Percentiles rank a stretch among this genome's conserved stretches.
phyloP scores from a whole-genome alignment of 2,888 invertebrate genomes.

The Sepiola atlantica region DNA sequence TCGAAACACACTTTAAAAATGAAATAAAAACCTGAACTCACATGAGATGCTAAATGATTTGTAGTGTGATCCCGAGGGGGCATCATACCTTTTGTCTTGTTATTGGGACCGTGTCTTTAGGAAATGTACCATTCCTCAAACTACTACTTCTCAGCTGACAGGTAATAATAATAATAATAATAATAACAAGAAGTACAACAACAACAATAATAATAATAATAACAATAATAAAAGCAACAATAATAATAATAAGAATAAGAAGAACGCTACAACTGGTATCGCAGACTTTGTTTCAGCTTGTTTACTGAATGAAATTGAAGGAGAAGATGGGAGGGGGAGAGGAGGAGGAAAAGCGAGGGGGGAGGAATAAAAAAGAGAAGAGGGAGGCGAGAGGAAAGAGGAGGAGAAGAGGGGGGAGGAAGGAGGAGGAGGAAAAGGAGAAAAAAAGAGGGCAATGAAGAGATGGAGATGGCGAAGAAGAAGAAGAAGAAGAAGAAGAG shows the following conservation, averaged over 20 bases:
- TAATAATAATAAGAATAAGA: too few relatives aligned
- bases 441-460: background rate
- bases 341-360: background rate
- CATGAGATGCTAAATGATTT: background rate
- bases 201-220: too few relatives aligned
- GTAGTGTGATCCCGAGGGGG: conserved; percentile 1
- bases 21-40: background rate
- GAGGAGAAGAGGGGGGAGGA: too few relatives aligned
- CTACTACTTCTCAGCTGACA: background rate
- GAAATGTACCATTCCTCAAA: conserved; percentile 10
- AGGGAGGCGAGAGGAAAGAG: too few relatives aligned
- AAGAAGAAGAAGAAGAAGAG: background rate
- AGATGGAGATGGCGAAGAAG: background rate
- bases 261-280: too few relatives aligned
- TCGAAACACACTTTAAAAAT: background rate
- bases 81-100: conserved; percentile 7
- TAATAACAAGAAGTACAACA: too few relatives aligned
- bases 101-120: conserved; percentile 18
- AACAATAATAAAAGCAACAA: too few relatives aligned
- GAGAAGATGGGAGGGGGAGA: background rate
- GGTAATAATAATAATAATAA: background rate
- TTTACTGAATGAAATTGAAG: background rate
- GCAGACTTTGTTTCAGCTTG: too few relatives aligned
- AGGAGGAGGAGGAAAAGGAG: background rate
- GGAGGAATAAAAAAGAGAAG: too few relatives aligned